phyloP scores from a whole-genome alignment of 1,140 invertebrate species.

The Aphidius ervi region DNA sequence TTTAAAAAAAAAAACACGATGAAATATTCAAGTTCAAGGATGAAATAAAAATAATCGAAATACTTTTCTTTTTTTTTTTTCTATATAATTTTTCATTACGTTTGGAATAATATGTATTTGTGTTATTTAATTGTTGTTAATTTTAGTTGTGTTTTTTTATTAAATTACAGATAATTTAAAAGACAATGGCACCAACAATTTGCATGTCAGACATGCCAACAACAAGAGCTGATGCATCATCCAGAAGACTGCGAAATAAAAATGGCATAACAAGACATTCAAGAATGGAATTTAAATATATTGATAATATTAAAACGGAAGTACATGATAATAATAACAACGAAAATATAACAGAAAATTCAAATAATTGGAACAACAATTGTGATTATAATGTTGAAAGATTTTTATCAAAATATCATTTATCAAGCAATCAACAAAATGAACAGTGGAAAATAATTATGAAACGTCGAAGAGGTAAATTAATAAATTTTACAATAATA shows the following conservation, averaged over 20 bases:
- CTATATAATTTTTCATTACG: too few relatives aligned
- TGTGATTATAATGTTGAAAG: neutral
- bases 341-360: neutral
- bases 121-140: too few relatives aligned
- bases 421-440: neutral
- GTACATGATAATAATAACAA: too few relatives aligned
- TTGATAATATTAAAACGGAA: too few relatives aligned
- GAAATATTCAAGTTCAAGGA: too few relatives aligned
- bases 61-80: neutral
- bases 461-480: slow-evolving; percentile 4
- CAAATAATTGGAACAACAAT: neutral
- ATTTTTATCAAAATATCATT: neutral
- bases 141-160: too few relatives aligned
- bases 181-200: slow-evolving; percentile 8
- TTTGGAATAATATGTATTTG: too few relatives aligned
- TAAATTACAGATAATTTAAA: neutral
- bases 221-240: neutral
- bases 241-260: neutral
- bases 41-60: neutral
- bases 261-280: slow-evolving; percentile 4
- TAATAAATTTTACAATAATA: neutral
- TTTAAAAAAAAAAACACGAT: too few relatives aligned
- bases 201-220: slow-evolving; percentile 4
- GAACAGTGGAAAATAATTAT: neutral
- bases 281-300: neutral